Evolutionary conservation across 2,888 invertebrate species (phyloP), one percentile per base, ranked within the genome.

Genomic region (Mactromeris polynyma): DNA sequence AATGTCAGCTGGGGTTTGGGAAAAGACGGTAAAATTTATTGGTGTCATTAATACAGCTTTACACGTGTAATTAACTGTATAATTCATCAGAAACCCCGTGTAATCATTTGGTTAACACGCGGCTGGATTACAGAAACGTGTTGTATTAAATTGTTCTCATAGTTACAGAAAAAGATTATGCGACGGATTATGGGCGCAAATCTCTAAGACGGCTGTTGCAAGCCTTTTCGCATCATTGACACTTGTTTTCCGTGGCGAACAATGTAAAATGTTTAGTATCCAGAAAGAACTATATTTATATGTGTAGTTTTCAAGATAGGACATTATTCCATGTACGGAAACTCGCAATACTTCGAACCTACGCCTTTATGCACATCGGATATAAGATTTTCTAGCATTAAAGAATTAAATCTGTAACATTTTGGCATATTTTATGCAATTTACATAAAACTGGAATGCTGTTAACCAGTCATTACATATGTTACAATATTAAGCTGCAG

Each of bases 111-210:
- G 81, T 88, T 73, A 82, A 85, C 88, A 85, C 69, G 81, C n/a
- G 64, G 83, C 58, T 79, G 81, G 88, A 87, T 90, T 83, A 80
- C 40, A 77, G 81, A 87, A 90, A 90, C 90, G 90, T 90, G 90
- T 85, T 85, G 90, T 87, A 90, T 85, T 87, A 85, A 42, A 83
- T n/a, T 83, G 85, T 58, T 78, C 85, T 82, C 81, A 82, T 73
- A 38, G 46, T 73, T 73, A 36, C 81, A 46, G 51, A 73, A 81
- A 73, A 85, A 87, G 87, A 87, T 87, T 85, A 85, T 84, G 80
- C 64, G 33, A n/a, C 9, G 83, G 90, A 83, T 85, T 90, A 85
- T 38, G 79, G 40, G 54, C 58, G 36, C 69, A 79, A 83, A 89
- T 86, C 86, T 85, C 26, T n/a, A 33, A 31, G 69, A 82, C 87